Evolutionary conservation across 2,888 invertebrate genomes (phyloP), one percentile per base, ranked within the genome.

Genomic region (Polydrusus tereticollis): DNA sequence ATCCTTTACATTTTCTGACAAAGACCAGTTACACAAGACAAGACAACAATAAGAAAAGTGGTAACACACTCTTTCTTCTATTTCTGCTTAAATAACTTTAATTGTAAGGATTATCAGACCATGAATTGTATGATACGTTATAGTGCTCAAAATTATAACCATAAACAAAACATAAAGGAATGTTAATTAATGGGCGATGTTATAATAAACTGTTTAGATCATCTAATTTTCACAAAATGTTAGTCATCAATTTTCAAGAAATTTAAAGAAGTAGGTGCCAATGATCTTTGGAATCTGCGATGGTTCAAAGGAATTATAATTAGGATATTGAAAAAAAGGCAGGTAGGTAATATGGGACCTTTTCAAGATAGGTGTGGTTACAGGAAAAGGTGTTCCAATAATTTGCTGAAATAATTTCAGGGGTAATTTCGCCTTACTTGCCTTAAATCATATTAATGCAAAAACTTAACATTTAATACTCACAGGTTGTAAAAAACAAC

Each of bases 281-380:
- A 29, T 29, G 14, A 52, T 14, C 21, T 55, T 16, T 14, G 4
- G 16, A 23, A 47, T 47, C 5, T 47, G 47, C 5, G 3, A 29
- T 29, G 29, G 52, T 14, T 55, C 16, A 52, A 29, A 0, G 16
- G 3, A 29, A 33, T 10, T 29, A 33, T 0, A 55, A 26, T 21
- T 10, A 12, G n/a, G 36, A 36, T n/a, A 36, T 4, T 5, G 18
- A 55, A 52, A 55, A 29, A 55, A 8, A 29, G 29, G 8, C 52
- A 55, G 52, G 52, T 55, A 55, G 52, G 29, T 55, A 0, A 55
- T 26, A 29, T 29, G 8, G 16, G 21, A 12, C 52, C 52, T 45
- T 38, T 60, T 71, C 21, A 60, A 70, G 33, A 20, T 76, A 78
- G 78, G 78, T 77, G 78, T 77, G 78, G 78, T 78, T 77, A 76